These are phyloP conservation scores for Epinotia bilunana DNA, from an alignment of 2,888 invertebrate genomes.

Conservation along the genomic window DNA sequence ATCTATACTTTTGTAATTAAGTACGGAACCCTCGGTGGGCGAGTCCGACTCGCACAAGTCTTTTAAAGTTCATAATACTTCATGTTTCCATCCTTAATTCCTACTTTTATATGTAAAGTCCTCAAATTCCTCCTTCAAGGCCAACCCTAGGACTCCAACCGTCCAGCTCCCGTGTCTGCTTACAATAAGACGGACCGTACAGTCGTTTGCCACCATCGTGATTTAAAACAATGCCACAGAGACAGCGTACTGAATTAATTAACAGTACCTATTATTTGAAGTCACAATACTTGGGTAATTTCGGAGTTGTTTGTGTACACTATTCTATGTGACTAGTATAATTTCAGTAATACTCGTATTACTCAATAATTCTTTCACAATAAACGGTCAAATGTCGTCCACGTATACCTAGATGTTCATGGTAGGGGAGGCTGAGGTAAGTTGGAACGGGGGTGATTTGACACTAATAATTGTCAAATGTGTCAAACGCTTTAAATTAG, in stretches of 20 bases:
- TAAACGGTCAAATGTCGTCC: neutral
- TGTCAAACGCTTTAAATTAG: no score
- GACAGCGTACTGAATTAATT: conserved; percentile 3
- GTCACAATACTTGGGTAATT: neutral
- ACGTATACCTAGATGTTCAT: conserved; percentile 12
- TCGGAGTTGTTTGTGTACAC: neutral
- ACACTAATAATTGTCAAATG: no score
- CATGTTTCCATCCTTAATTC: neutral
- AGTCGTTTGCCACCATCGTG: neutral
- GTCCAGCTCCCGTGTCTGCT: neutral
- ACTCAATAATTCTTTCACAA: neutral
- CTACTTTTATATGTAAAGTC: neutral
- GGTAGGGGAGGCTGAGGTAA: conserved; percentile 24
- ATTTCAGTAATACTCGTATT: conserved; percentile 4
- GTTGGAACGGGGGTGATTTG: conserved; percentile 7
- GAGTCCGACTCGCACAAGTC: no score
- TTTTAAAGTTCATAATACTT: no score
- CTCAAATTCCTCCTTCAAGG: neutral
- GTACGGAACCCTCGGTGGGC: no score
- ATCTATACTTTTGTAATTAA: no score
- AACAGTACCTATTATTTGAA: neutral
- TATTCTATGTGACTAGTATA: neutral
- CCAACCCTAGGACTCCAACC: neutral
- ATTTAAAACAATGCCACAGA: neutral
- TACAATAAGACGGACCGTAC: neutral